Evolutionary conservation across 2,113 vertebrate genomes (phyloP), one percentile per base, ranked within the genome.

Genomic region (Mionectes macconnelli): DNA sequence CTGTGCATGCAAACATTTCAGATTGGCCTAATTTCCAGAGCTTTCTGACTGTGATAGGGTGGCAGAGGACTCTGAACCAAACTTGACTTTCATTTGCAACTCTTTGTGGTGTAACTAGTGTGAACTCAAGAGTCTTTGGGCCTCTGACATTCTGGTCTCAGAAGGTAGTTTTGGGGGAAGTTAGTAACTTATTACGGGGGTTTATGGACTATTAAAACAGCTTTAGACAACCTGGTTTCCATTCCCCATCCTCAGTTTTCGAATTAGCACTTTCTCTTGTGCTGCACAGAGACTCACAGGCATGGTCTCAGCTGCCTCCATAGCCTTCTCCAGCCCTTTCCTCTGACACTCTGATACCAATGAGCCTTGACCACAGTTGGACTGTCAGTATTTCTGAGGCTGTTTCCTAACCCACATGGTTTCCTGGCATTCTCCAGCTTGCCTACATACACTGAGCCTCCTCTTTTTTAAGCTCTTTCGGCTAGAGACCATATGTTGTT

Each of bases 401-500:
- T 66, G 40, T 70, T 92, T 62, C 75, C 75, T 66, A 73, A 77
- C 50, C 55, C 85, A 64, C 31, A 14, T n/a, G 25, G 45, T 89
- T 92, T 88, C 42, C 68, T 94, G 83, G 83, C 42, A 24, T 80
- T 84, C 55, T 20, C 45, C 72, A 83, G 70, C 88, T 57, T 70
- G 63, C 77, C 63, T 90, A 17, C 30, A 20, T 90, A 42, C 83
- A 39, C 42, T 18, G 37, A 92, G 63, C 79, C 70, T 70, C 59
- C 67, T 79, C 87, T 88, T 91, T 94, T 96, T 93, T 89, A 87
- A 92, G 73, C 47, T 93, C 19, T 55, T 92, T 62, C 52, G 39
- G 75, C 68, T 77, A 67, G 40, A 83, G 62, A 91, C 78, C 90
- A 44, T 94, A 82, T 83, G 79, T 86, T 93, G 79, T 88, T 84